Percentiles rank a stretch among this genome's conserved stretches.
These are phyloP conservation scores for Hirtodrosophila trivittata DNA, from an alignment of 2,888 invertebrate genomes.

Conservation along the genomic window DNA sequence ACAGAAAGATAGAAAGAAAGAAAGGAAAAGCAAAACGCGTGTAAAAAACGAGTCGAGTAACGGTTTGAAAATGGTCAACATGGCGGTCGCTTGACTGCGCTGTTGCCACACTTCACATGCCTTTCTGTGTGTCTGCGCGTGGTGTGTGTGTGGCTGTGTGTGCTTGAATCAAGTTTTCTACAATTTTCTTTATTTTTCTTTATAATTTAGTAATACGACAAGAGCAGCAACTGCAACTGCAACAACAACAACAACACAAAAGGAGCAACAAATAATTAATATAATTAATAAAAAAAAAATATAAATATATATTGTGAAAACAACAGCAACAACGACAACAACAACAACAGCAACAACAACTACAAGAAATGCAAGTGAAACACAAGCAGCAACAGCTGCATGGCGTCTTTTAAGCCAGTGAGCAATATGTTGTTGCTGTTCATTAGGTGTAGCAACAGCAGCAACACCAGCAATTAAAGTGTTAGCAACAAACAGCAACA, in stretches of 20 bases:
- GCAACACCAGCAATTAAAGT: slow-evolving; percentile 18
- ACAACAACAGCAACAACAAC: slow-evolving; percentile 16
- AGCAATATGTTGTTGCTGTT: slow-evolving; percentile 44
- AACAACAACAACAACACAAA: slow-evolving; percentile 8
- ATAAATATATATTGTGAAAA: slow-evolving; percentile 17
- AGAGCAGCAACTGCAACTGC: slow-evolving; percentile 16
- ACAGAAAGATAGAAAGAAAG: not conserved
- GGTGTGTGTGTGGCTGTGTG: not conserved
- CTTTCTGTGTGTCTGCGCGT: too few species aligned
- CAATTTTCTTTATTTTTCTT: slow-evolving; percentile 12
- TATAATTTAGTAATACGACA: slow-evolving; percentile 29
- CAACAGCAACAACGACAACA: slow-evolving; percentile 3
- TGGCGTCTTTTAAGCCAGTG: slow-evolving; percentile 35
- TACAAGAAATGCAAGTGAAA: slow-evolving; percentile 31
- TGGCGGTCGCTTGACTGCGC: not conserved
- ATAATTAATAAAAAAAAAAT: slow-evolving; percentile 5
- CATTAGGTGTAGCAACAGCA: slow-evolving; percentile 28
- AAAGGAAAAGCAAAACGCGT: too few species aligned
- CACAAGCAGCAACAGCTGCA: slow-evolving; percentile 35
- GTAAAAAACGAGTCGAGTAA: not conserved
- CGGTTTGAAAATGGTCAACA: not conserved
- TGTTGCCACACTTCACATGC: not conserved
- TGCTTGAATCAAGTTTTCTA: not conserved
- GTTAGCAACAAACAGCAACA: slow-evolving; percentile 17
- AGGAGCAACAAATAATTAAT: not conserved